Evolutionary conservation across 2,888 invertebrate species (phyloP).

Genomic region (Gryllus longicercus): DNA sequence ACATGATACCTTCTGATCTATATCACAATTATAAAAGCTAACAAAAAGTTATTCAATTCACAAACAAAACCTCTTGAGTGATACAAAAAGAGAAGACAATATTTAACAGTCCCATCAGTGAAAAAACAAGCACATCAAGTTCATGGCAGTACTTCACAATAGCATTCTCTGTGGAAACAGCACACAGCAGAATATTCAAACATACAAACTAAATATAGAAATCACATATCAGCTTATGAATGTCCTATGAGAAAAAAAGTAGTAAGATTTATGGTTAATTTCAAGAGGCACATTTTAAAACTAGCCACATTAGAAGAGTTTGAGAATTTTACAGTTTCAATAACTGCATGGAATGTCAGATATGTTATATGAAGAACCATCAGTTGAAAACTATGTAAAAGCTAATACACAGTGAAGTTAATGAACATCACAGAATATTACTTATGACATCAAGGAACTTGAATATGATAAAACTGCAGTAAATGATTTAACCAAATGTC

Average conservation of each 20-base stretch:
- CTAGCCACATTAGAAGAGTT: neutral
- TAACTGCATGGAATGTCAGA: constrained; percentile 1
- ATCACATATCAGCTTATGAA: too few species aligned
- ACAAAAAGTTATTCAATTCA: too few species aligned
- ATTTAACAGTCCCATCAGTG: too few species aligned
- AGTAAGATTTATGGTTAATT: neutral
- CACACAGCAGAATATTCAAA: too few species aligned
- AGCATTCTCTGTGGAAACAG: too few species aligned
- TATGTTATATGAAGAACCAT: constrained; percentile 7
- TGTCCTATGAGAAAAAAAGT: neutral
- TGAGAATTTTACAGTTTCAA: neutral
- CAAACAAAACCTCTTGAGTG: too few species aligned
- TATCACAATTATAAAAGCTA: neutral
- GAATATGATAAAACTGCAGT: constrained; percentile 4
- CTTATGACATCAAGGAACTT: neutral
- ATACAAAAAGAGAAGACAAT: too few species aligned
- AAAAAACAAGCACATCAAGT: too few species aligned
- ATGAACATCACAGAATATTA: constrained; percentile 2
- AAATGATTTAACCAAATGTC: neutral
- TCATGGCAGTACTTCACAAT: too few species aligned
- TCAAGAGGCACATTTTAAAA: constrained; percentile 8
- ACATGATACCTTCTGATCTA: neutral
- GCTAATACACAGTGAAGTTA: neutral
- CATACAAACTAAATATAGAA: too few species aligned
- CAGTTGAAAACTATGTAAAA: neutral